phyloP scores from a whole-genome alignment of 2,113 vertebrate genomes.

The cat (Felis catus) region F.catus_Fca126_mat1.0 CM031412.1:138396501-138397000 shows the following conservation, averaged over 20 bases:
- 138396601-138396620: no score
- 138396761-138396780: neutral
- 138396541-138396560: no score
- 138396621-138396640: no score
- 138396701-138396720: neutral
- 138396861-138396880: slow-evolving; percentile 12
- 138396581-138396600: no score
- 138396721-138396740: neutral
- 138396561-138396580: no score
- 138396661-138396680: neutral
- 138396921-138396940: neutral
- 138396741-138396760: neutral
- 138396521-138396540: no score
- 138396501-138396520: no score
- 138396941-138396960: neutral
- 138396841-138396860: neutral
- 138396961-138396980: neutral
- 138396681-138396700: neutral
- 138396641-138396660: no score
- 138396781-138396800: neutral
- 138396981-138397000: slow-evolving; percentile 20
- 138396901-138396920: neutral
- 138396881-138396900: neutral
- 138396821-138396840: neutral
- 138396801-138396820: neutral